Base-by-base conservation (phyloP, 2,797 vertebrate genomes). In the Emys orbicularis region DNA sequence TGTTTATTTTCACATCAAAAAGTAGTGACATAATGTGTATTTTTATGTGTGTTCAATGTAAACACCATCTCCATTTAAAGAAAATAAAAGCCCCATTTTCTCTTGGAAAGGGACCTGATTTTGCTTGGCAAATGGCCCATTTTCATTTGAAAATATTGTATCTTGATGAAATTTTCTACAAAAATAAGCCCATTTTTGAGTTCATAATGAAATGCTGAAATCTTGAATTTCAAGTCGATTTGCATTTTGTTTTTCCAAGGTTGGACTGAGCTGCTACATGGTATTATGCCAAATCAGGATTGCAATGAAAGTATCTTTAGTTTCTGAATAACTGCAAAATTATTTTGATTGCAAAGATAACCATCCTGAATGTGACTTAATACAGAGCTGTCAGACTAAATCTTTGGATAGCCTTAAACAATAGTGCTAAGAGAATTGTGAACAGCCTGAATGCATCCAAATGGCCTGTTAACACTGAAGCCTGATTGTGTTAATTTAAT, bases 321-420 rank as follows among this genome's bases (percentile, higher is more conserved):
- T 84, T 93, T 91, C 92, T 56, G 44, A 91, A 84, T 84, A 94
- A 95, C 82, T 96, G 65, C 83, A 94, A 92, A 96, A 93, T 94
- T 87, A 93, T 95, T 96, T 88, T 95, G 49, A 81, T 83, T 94
- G 92, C 52, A 44, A 90, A 96, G 93, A 89, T 95, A 56, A 81
- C 93, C 96, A 94, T 91, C 94, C 90, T 56, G 79, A 92, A 84
- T 89, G 80, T 15, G 82, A 94, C 79, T 72, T 85, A 81, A 87
- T 82, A 79, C 74, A 87, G 80, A 68, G 25, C 72, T 89, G 92
- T 86, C 65, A 86, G 84, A 83, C 19, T 91, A 44, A 93, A 72
- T 72, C n/a, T 72, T 72, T 72, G 68, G 68, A 41, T 41, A 25
- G 37, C 65, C 19, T 23, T 72, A 72, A 41, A 21, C n/a, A 72